Evolutionary conservation across 2,888 invertebrate species (phyloP).

Genomic region (Acronicta aceris): DNA sequence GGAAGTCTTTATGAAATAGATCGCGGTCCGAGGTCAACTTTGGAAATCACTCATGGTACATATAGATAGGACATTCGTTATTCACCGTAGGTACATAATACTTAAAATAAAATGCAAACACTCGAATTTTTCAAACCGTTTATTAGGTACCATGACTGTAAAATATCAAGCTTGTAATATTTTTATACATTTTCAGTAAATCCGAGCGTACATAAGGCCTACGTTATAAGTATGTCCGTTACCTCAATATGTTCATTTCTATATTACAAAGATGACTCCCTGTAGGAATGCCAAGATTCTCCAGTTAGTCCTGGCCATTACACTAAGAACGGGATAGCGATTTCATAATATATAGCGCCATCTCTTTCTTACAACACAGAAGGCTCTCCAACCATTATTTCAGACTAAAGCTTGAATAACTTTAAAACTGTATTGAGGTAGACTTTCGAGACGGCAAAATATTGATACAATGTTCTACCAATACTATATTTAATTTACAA

Average conservation of each 20-base stretch:
- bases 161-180: conserved; percentile 43
- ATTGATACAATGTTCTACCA: conserved; percentile 19
- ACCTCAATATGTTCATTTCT: conserved; percentile 21
- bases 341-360: not conserved
- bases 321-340: no score
- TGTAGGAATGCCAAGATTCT: not conserved
- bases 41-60: no score
- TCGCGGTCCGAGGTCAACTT: no score
- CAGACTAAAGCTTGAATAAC: conserved; percentile 15
- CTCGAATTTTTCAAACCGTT: conserved; percentile 27
- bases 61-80: no score
- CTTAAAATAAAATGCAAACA: conserved; percentile 1
- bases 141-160: conserved; percentile 51
- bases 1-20: no score
- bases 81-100: no score
- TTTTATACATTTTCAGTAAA: conserved; percentile 24
- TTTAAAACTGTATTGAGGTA: conserved; percentile 43
- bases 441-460: conserved; percentile 22
- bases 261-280: conserved; percentile 12
- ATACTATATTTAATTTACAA: conserved; percentile 9
- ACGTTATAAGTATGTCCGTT: conserved; percentile 9
- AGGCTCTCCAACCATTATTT: not conserved
- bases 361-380: not conserved
- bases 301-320: no score
- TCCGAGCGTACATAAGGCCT: conserved; percentile 5